Base-by-base conservation (phyloP, 1,140 invertebrate species). In the Drosophila virilis region DNA sequence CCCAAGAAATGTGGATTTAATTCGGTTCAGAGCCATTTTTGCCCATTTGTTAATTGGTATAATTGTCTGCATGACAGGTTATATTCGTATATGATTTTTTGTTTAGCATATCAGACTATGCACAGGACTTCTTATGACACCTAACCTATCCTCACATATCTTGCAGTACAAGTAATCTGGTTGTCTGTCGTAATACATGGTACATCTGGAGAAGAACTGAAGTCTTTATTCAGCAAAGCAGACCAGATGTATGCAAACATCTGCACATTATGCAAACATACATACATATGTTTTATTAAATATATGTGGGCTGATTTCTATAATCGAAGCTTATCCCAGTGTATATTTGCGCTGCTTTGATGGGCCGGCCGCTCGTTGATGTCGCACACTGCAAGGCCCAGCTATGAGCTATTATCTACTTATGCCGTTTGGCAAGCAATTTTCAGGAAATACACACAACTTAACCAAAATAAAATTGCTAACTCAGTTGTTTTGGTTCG, bases 341-440 rank as follows among this genome's bases (percentile, higher is more conserved):
- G 64, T 68, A 61, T 68, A 68, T 60, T 60, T 52, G 40, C 13
- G 38, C 12, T 10, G 46, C 35, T 62, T 28, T 10, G 45, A 45
- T 48, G 55, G 38, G 15, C 37, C 15, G 22, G 15, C 28, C 15
- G 22, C 40, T 51, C 5, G 38, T 40, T 54, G 62, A 66, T 59
- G 45, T 67, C 45, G 13, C 37, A 35, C 37, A 22, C 55, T 38
- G 13, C 10, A 10, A 35, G 37, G 13, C 33, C n/a, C 54, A 67
- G 51, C 64, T 73, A 67, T 73, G 64, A 71, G 68, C 68, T 71
- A 71, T 71, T 71, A 71, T 71, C 68, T 71, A 71, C 68, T 71
- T 71, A 71, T 65, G 60, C 68, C 61, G 68, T 71, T 71, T 71
- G 68, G 68, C 68, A 65, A 71, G 60, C 68, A 71, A 71, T 71